A percentile compares a stretch with the other conserved stretches of the same genome.
Evolutionary conservation across 1,140 invertebrate genomes (phyloP).

Genomic region (Calliopsis andreniformis): DNA sequence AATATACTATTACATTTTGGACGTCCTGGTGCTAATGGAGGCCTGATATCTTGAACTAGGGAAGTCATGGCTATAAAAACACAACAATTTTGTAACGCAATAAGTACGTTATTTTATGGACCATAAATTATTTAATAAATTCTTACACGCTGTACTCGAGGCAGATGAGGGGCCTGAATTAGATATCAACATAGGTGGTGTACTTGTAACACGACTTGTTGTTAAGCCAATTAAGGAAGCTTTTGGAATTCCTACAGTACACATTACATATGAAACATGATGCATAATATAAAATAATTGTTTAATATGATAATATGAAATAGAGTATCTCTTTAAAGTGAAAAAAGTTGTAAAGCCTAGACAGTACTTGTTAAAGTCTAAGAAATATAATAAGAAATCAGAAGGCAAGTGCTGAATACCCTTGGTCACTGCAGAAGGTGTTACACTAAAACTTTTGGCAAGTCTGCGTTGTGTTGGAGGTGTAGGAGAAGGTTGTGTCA

Average conservation of each 20-base stretch:
- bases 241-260: slow-evolving; percentile 87
- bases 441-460: slow-evolving; percentile 94
- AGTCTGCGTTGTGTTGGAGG: slow-evolving; percentile 91
- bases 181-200: slow-evolving; percentile 86
- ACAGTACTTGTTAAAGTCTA: slow-evolving; percentile 27
- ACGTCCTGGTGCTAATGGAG: slow-evolving; percentile 87
- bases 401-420: slow-evolving; percentile 75
- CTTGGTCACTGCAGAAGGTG: slow-evolving; percentile 85
- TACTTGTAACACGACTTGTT: slow-evolving; percentile 85
- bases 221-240: slow-evolving; percentile 89
- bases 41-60: slow-evolving; percentile 83
- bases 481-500: slow-evolving; percentile 85
- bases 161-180: slow-evolving; percentile 87
- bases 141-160: slow-evolving; percentile 85
- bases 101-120: slow-evolving; percentile 8
- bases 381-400: slow-evolving; percentile 19
- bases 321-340: slow-evolving; percentile 11
- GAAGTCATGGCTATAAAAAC: slow-evolving; percentile 80
- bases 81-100: slow-evolving; percentile 22
- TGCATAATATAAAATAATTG: background rate
- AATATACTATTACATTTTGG: slow-evolving; percentile 97
- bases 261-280: background rate
- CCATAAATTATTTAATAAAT: slow-evolving; percentile 50
- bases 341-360: slow-evolving; percentile 14
- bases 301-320: slow-evolving; percentile 1